A percentile compares a stretch with the other conserved stretches of the same genome.
phyloP scores from a whole-genome alignment of 2,797 vertebrate species.

The Hipposideros larvatus region DNA sequence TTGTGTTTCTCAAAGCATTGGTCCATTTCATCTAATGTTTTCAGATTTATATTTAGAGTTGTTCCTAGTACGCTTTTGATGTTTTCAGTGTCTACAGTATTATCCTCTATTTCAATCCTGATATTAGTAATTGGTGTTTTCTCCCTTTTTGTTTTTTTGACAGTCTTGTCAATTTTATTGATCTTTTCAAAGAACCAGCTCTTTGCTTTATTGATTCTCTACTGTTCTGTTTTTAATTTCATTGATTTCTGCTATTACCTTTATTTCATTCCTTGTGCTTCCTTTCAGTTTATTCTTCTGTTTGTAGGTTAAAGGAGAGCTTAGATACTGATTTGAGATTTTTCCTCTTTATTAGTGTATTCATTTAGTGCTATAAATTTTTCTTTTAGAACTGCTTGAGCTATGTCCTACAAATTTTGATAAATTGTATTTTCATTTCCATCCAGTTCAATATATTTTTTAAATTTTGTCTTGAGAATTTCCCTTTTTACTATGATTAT shows the following conservation, averaged over 20 bases:
- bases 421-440: conserved; percentile 7
- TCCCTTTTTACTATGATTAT: neutral
- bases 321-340: neutral
- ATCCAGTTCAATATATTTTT: neutral
- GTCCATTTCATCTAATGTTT: neutral
- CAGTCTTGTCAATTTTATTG: neutral
- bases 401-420: neutral
- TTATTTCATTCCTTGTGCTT: neutral
- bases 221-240: neutral
- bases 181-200: conserved; percentile 15
- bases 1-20: neutral
- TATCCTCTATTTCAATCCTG: neutral
- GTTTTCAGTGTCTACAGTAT: neutral
- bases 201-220: conserved; percentile 7
- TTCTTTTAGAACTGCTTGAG: neutral
- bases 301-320: conserved; percentile 23
- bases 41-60: neutral
- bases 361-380: neutral
- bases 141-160: neutral
- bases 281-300: conserved; percentile 14
- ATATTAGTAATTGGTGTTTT: neutral
- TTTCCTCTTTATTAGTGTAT: neutral
- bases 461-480: conserved; percentile 11
- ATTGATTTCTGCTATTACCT: neutral
- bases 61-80: neutral